A percentile compares a stretch with the other conserved stretches of the same genome.
Evolutionary conservation across 2,797 vertebrate species (phyloP).

Genomic region (Intellagama lesueurii): DNA sequence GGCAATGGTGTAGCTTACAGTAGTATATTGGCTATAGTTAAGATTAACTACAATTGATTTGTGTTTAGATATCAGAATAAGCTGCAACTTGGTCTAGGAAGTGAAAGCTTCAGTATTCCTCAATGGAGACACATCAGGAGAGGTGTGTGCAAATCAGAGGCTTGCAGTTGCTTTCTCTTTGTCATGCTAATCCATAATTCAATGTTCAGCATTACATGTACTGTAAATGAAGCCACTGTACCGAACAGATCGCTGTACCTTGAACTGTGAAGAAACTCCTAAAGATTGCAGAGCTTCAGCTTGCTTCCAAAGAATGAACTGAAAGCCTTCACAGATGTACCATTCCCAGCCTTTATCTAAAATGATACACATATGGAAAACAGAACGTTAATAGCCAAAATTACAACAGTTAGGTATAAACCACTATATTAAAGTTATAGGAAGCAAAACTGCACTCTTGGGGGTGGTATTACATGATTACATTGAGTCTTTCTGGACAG

Average conservation of each 20-base stretch:
- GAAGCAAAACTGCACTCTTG: too few relatives aligned
- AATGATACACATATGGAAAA: conserved; percentile 14
- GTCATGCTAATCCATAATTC: neutral
- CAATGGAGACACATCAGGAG: too few relatives aligned
- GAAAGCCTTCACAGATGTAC: conserved; percentile 92
- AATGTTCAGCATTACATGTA: neutral
- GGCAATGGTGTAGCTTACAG: neutral
- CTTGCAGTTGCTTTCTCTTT: neutral
- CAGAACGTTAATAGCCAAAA: neutral
- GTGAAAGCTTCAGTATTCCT: neutral
- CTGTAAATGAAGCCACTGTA: neutral
- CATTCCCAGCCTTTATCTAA: conserved; percentile 83
- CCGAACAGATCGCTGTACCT: conserved; percentile 73
- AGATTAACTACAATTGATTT: neutral
- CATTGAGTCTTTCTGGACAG: too few relatives aligned
- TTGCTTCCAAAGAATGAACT: conserved; percentile 89
- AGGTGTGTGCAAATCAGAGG: neutral
- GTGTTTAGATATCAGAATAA: neutral
- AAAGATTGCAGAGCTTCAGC: conserved; percentile 86
- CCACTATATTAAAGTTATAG: too few relatives aligned
- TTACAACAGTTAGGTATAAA: neutral
- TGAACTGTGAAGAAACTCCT: conserved; percentile 84
- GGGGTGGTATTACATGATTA: too few relatives aligned
- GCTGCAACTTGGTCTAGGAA: neutral
- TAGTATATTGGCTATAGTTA: neutral